Evolutionary conservation across 2,797 vertebrate genomes (phyloP).

Genomic region (Sandelia bainsii): DNA sequence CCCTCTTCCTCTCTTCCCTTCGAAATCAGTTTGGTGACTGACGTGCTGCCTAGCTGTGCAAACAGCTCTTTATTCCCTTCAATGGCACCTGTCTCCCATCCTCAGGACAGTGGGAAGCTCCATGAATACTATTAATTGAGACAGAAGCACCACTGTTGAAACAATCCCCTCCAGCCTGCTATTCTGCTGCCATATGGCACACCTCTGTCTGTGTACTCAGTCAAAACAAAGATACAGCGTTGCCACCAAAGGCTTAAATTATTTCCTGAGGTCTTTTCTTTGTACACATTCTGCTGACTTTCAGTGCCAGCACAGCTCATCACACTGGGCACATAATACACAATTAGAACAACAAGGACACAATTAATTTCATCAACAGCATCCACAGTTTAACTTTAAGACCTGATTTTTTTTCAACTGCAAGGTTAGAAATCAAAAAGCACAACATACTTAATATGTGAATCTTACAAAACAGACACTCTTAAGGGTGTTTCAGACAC

Average conservation of each 20-base stretch:
- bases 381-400: constrained; percentile 8
- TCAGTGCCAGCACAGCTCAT: background rate
- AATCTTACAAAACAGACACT: background rate
- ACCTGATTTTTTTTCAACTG: background rate
- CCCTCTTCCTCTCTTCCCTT: constrained; percentile 24
- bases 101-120: constrained; percentile 56
- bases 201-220: constrained; percentile 68
- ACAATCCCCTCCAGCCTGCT: constrained; percentile 72
- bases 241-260: constrained; percentile 16
- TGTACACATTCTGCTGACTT: constrained; percentile 12
- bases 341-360: background rate
- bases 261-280: constrained; percentile 24
- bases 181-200: constrained; percentile 79
- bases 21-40: constrained; percentile 55
- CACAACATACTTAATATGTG: background rate
- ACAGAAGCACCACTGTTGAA: constrained; percentile 63
- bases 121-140: constrained; percentile 62
- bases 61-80: constrained; percentile 69
- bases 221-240: constrained; percentile 56
- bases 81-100: constrained; percentile 66
- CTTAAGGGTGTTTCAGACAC: background rate
- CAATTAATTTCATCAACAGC: background rate
- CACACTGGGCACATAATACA: background rate
- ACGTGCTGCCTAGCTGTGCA: constrained; percentile 62
- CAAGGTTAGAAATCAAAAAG: background rate